A percentile compares a stretch with the other conserved stretches of the same genome.
phyloP scores from a whole-genome alignment of 2,888 invertebrate species.

The Agrotis puta region DNA sequence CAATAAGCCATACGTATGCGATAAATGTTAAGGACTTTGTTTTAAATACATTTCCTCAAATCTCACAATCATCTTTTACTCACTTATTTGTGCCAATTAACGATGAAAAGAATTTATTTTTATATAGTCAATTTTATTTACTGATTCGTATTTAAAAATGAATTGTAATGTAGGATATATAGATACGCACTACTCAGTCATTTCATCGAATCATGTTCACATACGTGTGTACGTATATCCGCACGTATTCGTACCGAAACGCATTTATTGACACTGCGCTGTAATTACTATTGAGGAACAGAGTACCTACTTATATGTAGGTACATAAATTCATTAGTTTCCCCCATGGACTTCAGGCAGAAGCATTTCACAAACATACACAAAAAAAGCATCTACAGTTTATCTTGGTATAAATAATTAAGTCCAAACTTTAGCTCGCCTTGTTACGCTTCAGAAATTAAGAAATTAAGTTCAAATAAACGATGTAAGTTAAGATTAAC shows the following conservation, averaged over 20 bases:
- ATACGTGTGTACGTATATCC: neutral
- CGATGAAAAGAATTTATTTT: neutral
- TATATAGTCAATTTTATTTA: neutral
- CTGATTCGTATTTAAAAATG: neutral
- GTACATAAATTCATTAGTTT: neutral
- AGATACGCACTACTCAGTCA: neutral
- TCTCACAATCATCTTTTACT: neutral
- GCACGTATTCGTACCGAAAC: constrained; percentile 44
- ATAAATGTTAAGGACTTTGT: constrained; percentile 25
- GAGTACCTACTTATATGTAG: neutral
- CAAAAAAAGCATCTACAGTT: neutral
- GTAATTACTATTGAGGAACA: neutral
- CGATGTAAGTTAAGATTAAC: constrained; percentile 42
- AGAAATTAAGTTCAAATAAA: constrained; percentile 43
- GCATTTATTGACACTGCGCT: constrained; percentile 44
- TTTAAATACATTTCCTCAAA: constrained; percentile 14
- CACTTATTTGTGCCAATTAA: neutral
- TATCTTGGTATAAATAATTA: neutral
- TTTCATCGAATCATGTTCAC: neutral
- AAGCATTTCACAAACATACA: neutral
- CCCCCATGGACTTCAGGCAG: neutral
- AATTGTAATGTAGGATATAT: neutral
- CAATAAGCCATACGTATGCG: constrained; percentile 9
- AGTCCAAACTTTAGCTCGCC: neutral
- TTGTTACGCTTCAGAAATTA: constrained; percentile 29